Evolutionary conservation across 1,140 invertebrate genomes (phyloP), one percentile per base, ranked within the genome.

Genomic region (Ostrea edulis): DNA sequence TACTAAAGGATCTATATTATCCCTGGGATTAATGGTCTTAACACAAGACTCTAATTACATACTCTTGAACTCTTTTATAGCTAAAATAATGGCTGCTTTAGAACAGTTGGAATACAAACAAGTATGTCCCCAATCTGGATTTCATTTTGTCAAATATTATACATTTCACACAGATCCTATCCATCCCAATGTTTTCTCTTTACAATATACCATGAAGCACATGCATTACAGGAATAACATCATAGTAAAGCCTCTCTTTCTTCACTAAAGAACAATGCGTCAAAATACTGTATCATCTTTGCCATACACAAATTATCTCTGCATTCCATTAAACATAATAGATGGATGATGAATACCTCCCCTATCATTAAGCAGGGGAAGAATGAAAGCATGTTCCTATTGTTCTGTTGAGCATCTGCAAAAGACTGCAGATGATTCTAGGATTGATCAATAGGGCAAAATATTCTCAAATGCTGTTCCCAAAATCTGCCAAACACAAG

Each of bases 361-460:
- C 68, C 25, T 25, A 29, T 29, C 29, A 22, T 14, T 35, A 77
- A 29, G 68, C 68, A 29, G 8, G 25, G 68, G 11, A 25, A 77
- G 68, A 77, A 77, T 77, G 14, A 77, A 77, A 25, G 68, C 68
- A 77, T 77, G 22, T 29, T 5, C 4, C 68, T 29, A 77, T 77
- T 77, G 68, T 77, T n/a, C 58, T 62, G 58, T 62, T 62, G n/a
- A 14, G n/a, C 14, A n/a, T 62, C 58, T 62, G 58, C n/a, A 62
- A n/a, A 62, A 62, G 9, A 14, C 25, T 77, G 25, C 68, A 77
- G 68, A 22, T 25, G 25, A 35, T 77, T 29, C 68, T 29, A 35
- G 29, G 68, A 22, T 77, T 77, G 68, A 77, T 77, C 68, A 77
- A 77, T 77, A 77, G 68, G 68, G 68, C 9, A 77, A 25, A 77